Conservation (phyloP, 2,888 invertebrate species). For the Agrochola lota region DNA sequence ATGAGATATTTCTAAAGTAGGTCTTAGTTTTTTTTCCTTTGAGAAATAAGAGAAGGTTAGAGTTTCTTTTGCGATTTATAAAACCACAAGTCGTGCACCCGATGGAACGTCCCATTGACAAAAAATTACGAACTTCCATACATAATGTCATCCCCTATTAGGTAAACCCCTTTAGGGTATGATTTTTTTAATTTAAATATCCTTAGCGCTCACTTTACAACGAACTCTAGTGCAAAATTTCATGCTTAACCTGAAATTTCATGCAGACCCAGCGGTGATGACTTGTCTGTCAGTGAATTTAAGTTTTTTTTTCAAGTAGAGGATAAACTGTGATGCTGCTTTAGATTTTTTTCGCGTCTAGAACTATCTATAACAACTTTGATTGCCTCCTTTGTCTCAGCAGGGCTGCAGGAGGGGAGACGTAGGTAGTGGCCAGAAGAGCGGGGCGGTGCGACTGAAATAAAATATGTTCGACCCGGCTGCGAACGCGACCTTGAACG, state of each 20-base stretch:
- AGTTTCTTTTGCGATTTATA: background rate
- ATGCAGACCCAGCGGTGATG: background rate
- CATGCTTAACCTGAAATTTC: too few relatives aligned
- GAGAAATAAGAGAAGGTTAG: background rate
- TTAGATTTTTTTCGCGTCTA: background rate
- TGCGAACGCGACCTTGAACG: slow-evolving; percentile 20
- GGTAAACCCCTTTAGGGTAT: too few relatives aligned
- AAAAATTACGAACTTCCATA: background rate
- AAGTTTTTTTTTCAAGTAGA: too few relatives aligned
- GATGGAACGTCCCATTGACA: background rate
- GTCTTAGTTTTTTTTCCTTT: background rate
- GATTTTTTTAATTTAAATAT: too few relatives aligned
- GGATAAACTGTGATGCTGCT: background rate
- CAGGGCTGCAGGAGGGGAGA: slow-evolving; percentile 7
- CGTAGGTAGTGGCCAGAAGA: background rate
- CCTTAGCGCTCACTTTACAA: background rate
- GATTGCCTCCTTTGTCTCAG: background rate
- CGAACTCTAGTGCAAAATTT: background rate
- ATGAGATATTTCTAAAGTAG: background rate
- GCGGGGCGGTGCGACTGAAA: slow-evolving; percentile 9
- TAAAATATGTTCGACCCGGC: slow-evolving; percentile 21
- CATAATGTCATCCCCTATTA: background rate
- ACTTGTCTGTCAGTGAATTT: background rate
- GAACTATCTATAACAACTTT: background rate
- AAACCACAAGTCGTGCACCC: background rate